These are phyloP conservation scores for Erythrocercus mccallii DNA, from an alignment of 2,113 vertebrate species.

Conservation along the genomic window DNA sequence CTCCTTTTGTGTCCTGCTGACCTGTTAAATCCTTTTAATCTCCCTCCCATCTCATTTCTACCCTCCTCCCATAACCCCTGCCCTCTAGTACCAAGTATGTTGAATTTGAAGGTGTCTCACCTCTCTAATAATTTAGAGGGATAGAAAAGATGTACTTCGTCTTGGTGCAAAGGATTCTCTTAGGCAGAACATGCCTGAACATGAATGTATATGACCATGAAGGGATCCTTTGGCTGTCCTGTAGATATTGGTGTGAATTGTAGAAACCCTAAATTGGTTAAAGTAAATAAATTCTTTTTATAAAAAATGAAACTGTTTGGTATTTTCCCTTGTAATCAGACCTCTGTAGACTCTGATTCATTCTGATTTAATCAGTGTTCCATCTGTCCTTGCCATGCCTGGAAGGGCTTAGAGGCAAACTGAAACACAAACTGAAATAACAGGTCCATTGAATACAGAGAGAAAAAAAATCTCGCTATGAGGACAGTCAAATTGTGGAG, in stretches of 20 bases:
- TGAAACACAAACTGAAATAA: neutral
- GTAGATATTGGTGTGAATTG: neutral
- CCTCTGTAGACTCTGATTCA: neutral
- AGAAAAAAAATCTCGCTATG: neutral
- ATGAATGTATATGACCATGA: neutral
- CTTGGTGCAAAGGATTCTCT: neutral
- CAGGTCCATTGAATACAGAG: neutral
- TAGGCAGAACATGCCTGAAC: neutral
- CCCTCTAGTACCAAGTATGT: rapidly evolving
- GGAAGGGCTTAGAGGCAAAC: neutral
- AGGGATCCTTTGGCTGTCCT: neutral
- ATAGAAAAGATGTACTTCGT: neutral
- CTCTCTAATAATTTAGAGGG: neutral
- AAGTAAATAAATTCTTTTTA: too few species aligned
- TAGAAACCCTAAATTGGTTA: neutral
- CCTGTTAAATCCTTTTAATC: neutral
- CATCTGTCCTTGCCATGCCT: neutral
- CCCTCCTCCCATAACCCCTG: rapidly evolving
- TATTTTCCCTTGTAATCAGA: neutral
- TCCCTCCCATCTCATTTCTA: neutral
- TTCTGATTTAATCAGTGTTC: neutral
- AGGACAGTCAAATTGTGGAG: neutral
- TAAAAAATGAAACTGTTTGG: neutral
- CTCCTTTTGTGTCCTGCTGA: neutral
- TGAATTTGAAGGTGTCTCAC: neutral